Percentiles rank a stretch among this genome's conserved stretches.
Conservation (phyloP, 2,113 vertebrate genomes). For the Leptobrachium ailaonicum region DNA sequence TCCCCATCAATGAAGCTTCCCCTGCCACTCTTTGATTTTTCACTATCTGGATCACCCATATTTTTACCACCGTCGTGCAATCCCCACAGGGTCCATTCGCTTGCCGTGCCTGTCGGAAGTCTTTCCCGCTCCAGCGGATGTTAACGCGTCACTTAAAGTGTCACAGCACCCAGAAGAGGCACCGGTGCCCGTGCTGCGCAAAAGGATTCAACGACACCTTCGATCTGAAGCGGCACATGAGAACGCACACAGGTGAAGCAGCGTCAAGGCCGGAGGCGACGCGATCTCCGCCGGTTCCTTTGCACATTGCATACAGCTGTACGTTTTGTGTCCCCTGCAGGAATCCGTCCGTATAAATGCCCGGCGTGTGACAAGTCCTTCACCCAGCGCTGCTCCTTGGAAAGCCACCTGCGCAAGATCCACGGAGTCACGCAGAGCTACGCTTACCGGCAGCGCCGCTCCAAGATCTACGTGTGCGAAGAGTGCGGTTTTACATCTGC, state of each 20-base stretch:
- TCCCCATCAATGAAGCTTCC: no score
- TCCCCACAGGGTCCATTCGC: slow-evolving; percentile 58
- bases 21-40: no score
- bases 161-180: slow-evolving; percentile 80
- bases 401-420: slow-evolving; percentile 85
- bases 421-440: slow-evolving; percentile 80
- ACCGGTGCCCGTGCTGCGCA: slow-evolving; percentile 77
- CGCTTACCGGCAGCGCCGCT: slow-evolving; percentile 81
- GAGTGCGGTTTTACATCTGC: slow-evolving; percentile 84
- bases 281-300: neutral
- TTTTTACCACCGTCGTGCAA: no score
- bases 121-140: slow-evolving; percentile 85
- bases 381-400: slow-evolving; percentile 86
- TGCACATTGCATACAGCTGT: neutral
- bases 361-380: slow-evolving; percentile 85
- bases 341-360: slow-evolving; percentile 85
- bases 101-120: slow-evolving; percentile 79
- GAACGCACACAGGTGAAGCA: slow-evolving; percentile 82
- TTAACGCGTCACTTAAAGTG: slow-evolving; percentile 85
- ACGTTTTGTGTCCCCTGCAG: slow-evolving; percentile 55
- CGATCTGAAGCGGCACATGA: slow-evolving; percentile 87
- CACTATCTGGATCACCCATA: no score
- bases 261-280: neutral
- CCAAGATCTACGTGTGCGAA: slow-evolving; percentile 88
- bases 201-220: slow-evolving; percentile 92